A percentile compares a stretch with the other conserved stretches of the same genome.
phyloP scores from a whole-genome alignment of 2,888 invertebrate species.

The Drosophila paramelanica region DNA sequence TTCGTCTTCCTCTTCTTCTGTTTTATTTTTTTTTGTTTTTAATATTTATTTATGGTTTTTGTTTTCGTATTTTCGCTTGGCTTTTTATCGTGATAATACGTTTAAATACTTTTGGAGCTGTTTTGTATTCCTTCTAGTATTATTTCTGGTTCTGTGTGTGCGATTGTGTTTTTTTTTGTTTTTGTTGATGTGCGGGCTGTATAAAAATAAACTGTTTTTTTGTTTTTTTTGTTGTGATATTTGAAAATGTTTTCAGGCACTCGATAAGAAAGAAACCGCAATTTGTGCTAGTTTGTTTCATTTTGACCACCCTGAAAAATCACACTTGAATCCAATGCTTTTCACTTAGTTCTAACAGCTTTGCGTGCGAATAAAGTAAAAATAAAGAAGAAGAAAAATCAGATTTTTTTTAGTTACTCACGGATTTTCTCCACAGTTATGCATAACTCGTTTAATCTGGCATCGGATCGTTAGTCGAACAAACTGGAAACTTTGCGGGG shows the following conservation, averaged over 20 bases:
- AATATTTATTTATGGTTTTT: conserved; percentile 39
- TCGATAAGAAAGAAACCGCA: conserved; percentile 47
- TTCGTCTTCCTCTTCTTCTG: too few species aligned
- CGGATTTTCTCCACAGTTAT: conserved; percentile 29
- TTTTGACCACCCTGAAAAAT: conserved; percentile 18
- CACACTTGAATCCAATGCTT: not conserved
- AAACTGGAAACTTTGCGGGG: not conserved
- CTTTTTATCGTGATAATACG: conserved; percentile 49
- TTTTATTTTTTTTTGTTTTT: conserved; percentile 18
- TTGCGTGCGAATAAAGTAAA: conserved; percentile 28
- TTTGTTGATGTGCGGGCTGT: conserved; percentile 23
- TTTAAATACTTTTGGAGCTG: conserved; percentile 44
- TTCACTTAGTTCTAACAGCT: conserved; percentile 1
- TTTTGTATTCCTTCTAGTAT: conserved; percentile 10
- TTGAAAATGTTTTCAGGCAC: conserved; percentile 24
- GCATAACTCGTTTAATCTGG: conserved; percentile 28
- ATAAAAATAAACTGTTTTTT: conserved; percentile 47
- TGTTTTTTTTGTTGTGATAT: conserved; percentile 22
- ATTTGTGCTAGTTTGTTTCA: conserved; percentile 27
- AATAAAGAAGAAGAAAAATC: too few species aligned
- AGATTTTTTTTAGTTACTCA: conserved; percentile 5
- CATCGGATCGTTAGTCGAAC: conserved; percentile 21
- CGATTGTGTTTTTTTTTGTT: not conserved
- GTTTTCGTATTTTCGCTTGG: conserved; percentile 17
- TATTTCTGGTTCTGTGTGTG: conserved; percentile 1